These are phyloP conservation scores for Pogonophryne albipinna DNA, from an alignment of 2,797 vertebrate genomes.

Conservation along the genomic window DNA sequence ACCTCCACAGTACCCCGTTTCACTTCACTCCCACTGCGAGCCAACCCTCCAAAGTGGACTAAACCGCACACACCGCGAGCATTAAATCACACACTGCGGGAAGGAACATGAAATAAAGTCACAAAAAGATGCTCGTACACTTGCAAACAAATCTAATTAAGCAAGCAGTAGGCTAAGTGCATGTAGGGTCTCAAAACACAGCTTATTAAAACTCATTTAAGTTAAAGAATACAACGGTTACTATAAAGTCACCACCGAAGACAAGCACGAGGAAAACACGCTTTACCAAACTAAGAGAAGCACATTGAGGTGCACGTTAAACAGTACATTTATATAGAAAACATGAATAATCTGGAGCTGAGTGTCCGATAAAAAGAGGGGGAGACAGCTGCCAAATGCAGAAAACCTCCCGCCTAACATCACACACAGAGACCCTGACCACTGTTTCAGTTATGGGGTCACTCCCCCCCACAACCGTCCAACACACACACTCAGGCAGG, in stretches of 20 bases:
- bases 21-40: conserved; percentile 32
- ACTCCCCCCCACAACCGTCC: conserved; percentile 27
- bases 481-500: not conserved
- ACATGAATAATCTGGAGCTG: not conserved
- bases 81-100: not conserved
- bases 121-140: not conserved
- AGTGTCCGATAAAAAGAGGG: conserved; percentile 6
- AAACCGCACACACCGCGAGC: conserved; percentile 5
- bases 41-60: conserved; percentile 21
- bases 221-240: not conserved
- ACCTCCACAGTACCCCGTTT: conserved; percentile 37
- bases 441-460: conserved; percentile 44
- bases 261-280: not conserved
- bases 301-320: not conserved
- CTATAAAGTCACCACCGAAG: conserved; percentile 16
- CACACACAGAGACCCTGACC: conserved; percentile 31
- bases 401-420: conserved; percentile 71
- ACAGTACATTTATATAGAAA: not conserved
- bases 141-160: not conserved
- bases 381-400: conserved; percentile 67
- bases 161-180: too few relatives aligned
- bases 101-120: conserved; percentile 8
- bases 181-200: conserved; percentile 3
- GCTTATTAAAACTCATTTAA: not conserved
- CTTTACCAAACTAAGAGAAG: not conserved